Evolutionary conservation across 2,113 vertebrate species (phyloP).

Genomic region (Dryoscopus gambensis): DNA sequence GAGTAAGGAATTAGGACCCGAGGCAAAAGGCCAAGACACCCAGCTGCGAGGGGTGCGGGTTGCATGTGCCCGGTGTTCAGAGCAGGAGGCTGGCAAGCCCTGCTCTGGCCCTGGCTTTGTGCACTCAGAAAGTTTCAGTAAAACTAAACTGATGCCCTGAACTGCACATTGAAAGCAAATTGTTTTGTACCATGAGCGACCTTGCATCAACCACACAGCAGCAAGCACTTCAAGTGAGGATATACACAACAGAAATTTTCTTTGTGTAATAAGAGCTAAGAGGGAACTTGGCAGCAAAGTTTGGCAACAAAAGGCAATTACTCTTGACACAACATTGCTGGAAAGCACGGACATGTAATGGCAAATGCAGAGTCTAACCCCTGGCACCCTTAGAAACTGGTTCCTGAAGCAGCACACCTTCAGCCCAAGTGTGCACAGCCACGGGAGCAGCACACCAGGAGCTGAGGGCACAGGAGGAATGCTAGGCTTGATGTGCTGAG

Average conservation of each 20-base stretch:
- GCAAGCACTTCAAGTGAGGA: neutral
- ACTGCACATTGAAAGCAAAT: neutral
- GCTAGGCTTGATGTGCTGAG: neutral
- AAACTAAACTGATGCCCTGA: neutral
- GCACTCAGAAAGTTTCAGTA: neutral
- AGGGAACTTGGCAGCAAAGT: neutral
- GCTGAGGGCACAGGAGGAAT: neutral
- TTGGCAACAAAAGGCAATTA: neutral
- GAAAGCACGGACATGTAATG: neutral
- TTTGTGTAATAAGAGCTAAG: neutral
- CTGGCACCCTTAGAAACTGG: neutral
- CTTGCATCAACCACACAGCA: neutral
- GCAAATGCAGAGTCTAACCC: neutral
- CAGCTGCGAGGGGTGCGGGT: fast-evolving
- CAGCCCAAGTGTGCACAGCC: neutral
- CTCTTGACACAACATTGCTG: neutral
- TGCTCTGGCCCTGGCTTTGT: neutral
- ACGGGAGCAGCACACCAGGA: fast-evolving
- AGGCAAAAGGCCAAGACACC: neutral
- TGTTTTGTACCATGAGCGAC: neutral
- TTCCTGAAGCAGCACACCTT: neutral
- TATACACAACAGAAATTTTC: neutral
- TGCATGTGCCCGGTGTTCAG: neutral
- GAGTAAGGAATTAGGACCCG: neutral
- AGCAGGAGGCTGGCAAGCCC: fast-evolving